Evolutionary conservation across 2,113 vertebrate species (phyloP).

Genomic region (Elephas maximus): DNA sequence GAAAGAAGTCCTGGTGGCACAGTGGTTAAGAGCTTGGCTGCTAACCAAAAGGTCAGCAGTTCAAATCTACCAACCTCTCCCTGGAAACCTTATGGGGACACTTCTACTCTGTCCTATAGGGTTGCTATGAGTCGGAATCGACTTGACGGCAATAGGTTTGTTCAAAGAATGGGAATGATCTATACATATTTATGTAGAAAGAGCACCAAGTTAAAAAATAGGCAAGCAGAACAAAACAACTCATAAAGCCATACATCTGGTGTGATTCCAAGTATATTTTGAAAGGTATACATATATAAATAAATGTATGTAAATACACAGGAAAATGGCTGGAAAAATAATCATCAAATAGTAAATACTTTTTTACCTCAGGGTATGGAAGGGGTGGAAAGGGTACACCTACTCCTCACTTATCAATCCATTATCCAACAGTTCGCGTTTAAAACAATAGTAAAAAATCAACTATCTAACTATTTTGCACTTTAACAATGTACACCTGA

Average conservation of each 20-base stretch:
- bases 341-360: neutral
- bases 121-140: no score
- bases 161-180: neutral
- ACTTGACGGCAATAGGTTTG: neutral
- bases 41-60: no score
- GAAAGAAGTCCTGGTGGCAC: neutral
- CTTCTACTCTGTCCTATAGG: no score
- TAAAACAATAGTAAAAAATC: no score
- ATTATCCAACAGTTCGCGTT: no score
- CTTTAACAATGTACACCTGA: no score
- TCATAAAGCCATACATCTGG: neutral
- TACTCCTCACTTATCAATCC: no score
- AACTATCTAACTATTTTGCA: no score
- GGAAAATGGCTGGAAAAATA: neutral
- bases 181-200: neutral
- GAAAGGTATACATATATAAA: neutral
- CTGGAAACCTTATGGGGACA: no score
- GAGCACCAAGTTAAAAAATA: neutral
- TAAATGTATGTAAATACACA: neutral
- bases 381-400: neutral
- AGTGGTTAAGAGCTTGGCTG: no score
- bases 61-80: no score
- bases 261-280: neutral
- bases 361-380: neutral
- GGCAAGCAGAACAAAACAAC: neutral